Evolutionary conservation across 2,797 vertebrate genomes (phyloP).

Genomic region (Vespertilio murinus): DNA sequence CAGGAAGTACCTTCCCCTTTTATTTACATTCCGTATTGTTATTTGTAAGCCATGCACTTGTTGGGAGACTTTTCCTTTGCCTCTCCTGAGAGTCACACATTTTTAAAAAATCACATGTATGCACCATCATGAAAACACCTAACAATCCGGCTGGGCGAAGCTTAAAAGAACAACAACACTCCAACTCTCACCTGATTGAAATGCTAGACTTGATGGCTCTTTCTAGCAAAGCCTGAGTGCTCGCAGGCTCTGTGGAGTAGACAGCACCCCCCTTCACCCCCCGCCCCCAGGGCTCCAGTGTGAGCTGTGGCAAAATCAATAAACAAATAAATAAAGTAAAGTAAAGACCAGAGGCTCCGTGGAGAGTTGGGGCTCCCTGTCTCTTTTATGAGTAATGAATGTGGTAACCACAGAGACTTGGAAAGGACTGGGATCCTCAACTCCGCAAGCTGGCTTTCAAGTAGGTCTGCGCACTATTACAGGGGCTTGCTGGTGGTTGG

Average conservation of each 20-base stretch:
- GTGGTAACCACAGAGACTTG: constrained; percentile 79
- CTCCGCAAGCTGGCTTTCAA: constrained; percentile 70
- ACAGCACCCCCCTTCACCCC: not conserved
- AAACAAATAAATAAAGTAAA: constrained; percentile 80
- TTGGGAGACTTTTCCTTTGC: constrained; percentile 30
- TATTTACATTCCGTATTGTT: constrained; percentile 74
- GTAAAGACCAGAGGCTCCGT: constrained; percentile 78
- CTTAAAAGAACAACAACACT: not conserved
- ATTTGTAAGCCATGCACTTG: constrained; percentile 70
- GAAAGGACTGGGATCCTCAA: constrained; percentile 59
- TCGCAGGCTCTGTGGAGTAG: constrained; percentile 59
- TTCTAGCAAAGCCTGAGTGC: constrained; percentile 78
- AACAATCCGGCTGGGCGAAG: constrained; percentile 9
- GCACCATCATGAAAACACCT: not conserved
- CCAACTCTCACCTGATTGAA: constrained; percentile 35
- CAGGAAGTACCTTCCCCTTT: constrained; percentile 81
- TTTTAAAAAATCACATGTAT: constrained; percentile 8
- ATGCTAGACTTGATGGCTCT: constrained; percentile 65
- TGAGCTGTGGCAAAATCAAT: constrained; percentile 79
- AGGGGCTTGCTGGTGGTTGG: constrained; percentile 49
- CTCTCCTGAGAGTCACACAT: not conserved
- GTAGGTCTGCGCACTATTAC: constrained; percentile 60
- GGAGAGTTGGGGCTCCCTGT: constrained; percentile 77
- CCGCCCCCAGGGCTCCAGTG: not conserved
- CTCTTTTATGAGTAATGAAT: constrained; percentile 83